Evolutionary conservation across 2,797 vertebrate genomes (phyloP).

Genomic region (Spinus olivaceus): DNA sequence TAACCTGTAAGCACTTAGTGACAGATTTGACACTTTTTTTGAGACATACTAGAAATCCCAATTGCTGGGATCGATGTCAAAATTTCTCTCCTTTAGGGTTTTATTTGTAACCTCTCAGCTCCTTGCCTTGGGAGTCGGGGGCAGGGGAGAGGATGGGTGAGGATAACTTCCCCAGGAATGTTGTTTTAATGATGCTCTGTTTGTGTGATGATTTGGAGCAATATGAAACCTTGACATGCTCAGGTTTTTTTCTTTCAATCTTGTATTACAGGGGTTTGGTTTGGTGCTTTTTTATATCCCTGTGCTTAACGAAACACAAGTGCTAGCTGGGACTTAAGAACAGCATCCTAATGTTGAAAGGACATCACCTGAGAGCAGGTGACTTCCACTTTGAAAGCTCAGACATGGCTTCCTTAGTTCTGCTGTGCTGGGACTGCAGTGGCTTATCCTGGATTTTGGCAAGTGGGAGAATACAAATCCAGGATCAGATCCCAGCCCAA

Average conservation of each 20-base stretch:
- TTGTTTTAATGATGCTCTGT: background rate
- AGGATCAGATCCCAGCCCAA: background rate
- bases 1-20: slow-evolving; percentile 49
- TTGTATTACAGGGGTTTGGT: background rate
- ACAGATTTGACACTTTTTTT: slow-evolving; percentile 26
- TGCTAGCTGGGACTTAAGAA: background rate
- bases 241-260: background rate
- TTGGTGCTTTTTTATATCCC: background rate
- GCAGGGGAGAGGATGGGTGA: background rate
- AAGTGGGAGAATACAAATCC: background rate
- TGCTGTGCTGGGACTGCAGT: background rate
- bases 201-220: background rate
- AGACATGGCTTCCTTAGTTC: background rate
- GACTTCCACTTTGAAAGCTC: background rate
- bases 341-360: background rate
- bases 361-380: background rate
- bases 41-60: slow-evolving; percentile 43
- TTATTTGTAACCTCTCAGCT: background rate
- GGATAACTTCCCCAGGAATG: background rate
- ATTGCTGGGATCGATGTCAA: slow-evolving; percentile 6
- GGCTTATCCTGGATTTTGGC: background rate
- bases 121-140: background rate
- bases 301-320: background rate
- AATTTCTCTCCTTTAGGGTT: background rate
- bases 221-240: background rate